Evolutionary conservation across 2,797 vertebrate genomes (phyloP), one percentile per base, ranked within the genome.

Genomic region (Scolopax bukidnonensis): DNA sequence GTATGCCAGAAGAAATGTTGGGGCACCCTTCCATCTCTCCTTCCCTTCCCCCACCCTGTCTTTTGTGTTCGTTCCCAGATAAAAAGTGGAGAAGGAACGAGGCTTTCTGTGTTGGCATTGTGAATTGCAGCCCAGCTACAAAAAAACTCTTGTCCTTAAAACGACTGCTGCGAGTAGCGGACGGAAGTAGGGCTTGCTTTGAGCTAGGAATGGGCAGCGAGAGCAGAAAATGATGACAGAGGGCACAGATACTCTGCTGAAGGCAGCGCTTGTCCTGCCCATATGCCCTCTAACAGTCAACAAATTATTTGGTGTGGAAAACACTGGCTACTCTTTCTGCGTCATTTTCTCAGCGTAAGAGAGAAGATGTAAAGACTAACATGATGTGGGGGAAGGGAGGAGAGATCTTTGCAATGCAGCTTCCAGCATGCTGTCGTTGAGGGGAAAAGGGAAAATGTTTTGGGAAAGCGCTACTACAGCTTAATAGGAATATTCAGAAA

Each of bases 211-310:
- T 0, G 1, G 84, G 79, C 68, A 91, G 71, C 0, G 1, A 91
- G 84, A 93, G 78, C 82, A 94, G 82, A 85, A 95, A 96, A 93
- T 93, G 91, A 87, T 85, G 87, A 91, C 78, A 92, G 93, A 94
- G 89, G 91, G 84, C 93, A 91, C 91, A 95, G 82, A 95, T 87
- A 94, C 38, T 74, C 84, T 60, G 84, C 87, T 96, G 89, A 97
- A 91, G 93, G 91, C 89, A 94, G 64, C 0, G 2, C 79, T 96
- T 91, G 76, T 93, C 68, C 89, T 94, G 80, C 84, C 82, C 89
- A 70, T 91, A 89, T 95, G 89, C 79, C 84, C 89, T 93, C 76
- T 96, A 94, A 93, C 68, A 89, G 89, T 51, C 87, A 93, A 92
- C 91, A 95, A 94, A 94, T 91, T 89, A 80, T 89, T 94, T 93